Conservation (phyloP, 2,797 vertebrate genomes). For the Delichon dasypus region DNA sequence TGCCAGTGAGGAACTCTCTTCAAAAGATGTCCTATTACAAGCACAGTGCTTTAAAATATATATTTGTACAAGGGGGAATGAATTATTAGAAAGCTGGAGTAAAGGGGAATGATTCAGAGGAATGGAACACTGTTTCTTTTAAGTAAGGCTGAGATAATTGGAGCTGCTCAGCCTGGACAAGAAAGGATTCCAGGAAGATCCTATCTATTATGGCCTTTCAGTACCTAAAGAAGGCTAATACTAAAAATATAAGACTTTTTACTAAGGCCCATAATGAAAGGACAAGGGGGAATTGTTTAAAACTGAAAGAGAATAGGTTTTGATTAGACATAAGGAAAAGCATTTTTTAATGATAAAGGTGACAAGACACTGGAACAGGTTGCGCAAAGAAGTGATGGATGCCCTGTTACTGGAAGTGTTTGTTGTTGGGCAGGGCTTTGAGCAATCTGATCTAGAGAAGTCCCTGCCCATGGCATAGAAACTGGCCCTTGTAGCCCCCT, state of each 20-base stretch:
- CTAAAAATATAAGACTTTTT: not conserved
- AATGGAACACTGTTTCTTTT: not conserved
- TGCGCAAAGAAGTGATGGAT: not conserved
- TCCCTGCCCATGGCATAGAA: rapidly evolving
- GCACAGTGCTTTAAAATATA: not conserved
- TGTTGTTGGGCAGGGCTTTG: not conserved
- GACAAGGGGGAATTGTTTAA: not conserved
- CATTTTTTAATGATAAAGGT: not conserved
- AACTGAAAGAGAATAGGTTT: not conserved
- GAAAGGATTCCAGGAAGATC: not conserved
- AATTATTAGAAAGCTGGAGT: not conserved
- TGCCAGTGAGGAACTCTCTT: not conserved
- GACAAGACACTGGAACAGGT: not conserved
- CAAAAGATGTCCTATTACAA: not conserved
- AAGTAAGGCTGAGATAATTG: not conserved
- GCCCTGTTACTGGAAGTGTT: rapidly evolving
- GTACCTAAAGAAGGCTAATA: not conserved
- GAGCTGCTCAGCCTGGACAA: not conserved
- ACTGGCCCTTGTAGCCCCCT: not conserved
- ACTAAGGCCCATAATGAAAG: not conserved
- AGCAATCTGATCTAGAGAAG: not conserved
- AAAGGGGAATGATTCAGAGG: not conserved
- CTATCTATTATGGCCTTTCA: not conserved
- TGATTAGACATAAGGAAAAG: not conserved
- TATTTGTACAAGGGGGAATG: not conserved